Conservation (phyloP, 1,140 invertebrate species). For the Leptopilina clavipes region DNA sequence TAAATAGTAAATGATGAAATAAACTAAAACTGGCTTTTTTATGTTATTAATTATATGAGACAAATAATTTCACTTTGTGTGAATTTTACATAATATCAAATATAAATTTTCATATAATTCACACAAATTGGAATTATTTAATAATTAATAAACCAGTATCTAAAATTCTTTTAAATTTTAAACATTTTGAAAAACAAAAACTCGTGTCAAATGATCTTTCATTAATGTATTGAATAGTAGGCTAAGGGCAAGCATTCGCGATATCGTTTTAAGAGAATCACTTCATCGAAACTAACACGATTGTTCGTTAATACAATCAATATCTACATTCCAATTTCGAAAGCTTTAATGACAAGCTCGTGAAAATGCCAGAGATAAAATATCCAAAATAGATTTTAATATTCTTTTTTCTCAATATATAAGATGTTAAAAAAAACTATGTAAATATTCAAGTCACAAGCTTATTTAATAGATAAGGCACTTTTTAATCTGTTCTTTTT, state of each 20-base stretch:
- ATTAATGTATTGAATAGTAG: neutral
- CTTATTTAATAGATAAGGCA: conserved; percentile 27
- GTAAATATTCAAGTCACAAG: neutral
- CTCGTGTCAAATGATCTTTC: neutral
- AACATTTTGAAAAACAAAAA: no score
- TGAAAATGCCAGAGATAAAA: conserved; percentile 13
- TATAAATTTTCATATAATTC: no score
- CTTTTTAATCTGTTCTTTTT: conserved; percentile 17
- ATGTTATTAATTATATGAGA: no score
- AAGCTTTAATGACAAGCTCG: neutral
- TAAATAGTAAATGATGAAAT: no score
- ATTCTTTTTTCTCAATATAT: neutral
- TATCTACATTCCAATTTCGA: conserved; percentile 17
- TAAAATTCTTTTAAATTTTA: no score
- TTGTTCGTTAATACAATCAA: neutral
- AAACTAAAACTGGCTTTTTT: no score
- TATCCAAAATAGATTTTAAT: conserved; percentile 7
- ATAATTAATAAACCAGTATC: no score
- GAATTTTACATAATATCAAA: no score
- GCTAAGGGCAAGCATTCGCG: conserved; percentile 29
- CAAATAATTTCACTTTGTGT: no score
- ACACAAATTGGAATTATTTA: no score
- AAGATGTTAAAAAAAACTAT: neutral
- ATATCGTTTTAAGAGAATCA: conserved; percentile 30
- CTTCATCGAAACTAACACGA: conserved; percentile 5